Conservation (phyloP, 2,797 vertebrate species). For the Gadopsis bispinosus region DNA sequence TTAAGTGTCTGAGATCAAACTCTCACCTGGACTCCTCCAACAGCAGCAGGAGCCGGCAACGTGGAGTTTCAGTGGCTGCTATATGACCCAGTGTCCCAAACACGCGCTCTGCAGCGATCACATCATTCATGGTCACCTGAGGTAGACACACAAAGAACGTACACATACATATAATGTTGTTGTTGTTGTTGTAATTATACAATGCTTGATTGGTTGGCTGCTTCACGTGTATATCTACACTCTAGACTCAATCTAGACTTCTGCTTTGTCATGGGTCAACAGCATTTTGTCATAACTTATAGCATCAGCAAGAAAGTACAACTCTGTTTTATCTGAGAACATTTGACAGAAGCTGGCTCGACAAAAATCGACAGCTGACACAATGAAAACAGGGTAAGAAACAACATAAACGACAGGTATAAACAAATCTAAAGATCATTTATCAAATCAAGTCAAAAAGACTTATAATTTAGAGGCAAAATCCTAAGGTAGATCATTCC, state of each 20-base stretch:
- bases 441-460: neutral
- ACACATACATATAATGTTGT: constrained; percentile 12
- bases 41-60: constrained; percentile 89
- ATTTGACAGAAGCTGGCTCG: neutral
- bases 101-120: constrained; percentile 91
- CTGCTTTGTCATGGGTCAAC: neutral
- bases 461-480: neutral
- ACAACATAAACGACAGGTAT: neutral
- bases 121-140: constrained; percentile 93
- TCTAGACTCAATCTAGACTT: neutral
- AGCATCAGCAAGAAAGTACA: neutral
- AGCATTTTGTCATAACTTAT: neutral
- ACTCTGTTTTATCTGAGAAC: neutral
- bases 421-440: constrained; percentile 1
- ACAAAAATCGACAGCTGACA: neutral
- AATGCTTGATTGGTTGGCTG: neutral
- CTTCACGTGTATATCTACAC: neutral
- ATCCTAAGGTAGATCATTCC: constrained; percentile 8
- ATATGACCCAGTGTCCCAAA: constrained; percentile 94
- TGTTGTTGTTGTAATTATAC: too few relatives aligned
- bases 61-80: constrained; percentile 92
- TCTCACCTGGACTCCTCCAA: constrained; percentile 93
- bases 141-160: constrained; percentile 23
- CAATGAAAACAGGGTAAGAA: neutral
- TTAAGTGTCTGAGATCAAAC: constrained; percentile 2